Evolutionary conservation across 2,888 invertebrate genomes (phyloP).

Genomic region (Clitarchus hookeri): DNA sequence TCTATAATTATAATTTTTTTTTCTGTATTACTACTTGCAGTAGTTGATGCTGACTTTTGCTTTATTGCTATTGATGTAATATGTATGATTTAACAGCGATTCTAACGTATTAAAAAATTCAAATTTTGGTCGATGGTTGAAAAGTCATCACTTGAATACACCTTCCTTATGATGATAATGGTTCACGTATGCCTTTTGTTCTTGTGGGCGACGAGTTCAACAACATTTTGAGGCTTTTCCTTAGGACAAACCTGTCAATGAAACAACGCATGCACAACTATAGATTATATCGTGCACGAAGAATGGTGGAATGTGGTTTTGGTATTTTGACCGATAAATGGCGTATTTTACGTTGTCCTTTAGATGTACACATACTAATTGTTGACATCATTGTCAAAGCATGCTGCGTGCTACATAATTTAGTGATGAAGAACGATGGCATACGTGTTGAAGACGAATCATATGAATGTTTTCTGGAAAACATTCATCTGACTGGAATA

Average conservation of each 20-base stretch:
- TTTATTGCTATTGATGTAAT: background rate
- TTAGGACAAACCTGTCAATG: background rate
- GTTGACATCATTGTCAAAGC: constrained; percentile 17
- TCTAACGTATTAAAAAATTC: constrained; percentile 16
- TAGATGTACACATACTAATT: constrained; percentile 8
- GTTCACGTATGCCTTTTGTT: background rate
- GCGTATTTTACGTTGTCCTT: background rate
- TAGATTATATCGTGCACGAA: background rate
- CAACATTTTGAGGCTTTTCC: background rate
- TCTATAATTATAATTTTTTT: background rate
- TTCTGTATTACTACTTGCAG: background rate
- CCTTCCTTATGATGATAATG: background rate
- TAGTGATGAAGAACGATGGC: background rate
- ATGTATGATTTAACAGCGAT: background rate
- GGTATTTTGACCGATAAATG: background rate
- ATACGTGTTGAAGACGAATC: constrained; percentile 18
- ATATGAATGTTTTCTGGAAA: constrained; percentile 17
- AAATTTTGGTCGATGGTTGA: background rate
- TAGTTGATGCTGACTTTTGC: constrained; percentile 19
- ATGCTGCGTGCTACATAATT: constrained; percentile 18
- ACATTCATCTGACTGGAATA: background rate
- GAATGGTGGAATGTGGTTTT: too few relatives aligned
- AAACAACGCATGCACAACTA: constrained; percentile 27
- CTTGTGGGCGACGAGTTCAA: background rate
- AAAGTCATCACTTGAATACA: background rate